Evolutionary conservation across 2,797 vertebrate genomes (phyloP).

Genomic region (Poecile montanus): DNA sequence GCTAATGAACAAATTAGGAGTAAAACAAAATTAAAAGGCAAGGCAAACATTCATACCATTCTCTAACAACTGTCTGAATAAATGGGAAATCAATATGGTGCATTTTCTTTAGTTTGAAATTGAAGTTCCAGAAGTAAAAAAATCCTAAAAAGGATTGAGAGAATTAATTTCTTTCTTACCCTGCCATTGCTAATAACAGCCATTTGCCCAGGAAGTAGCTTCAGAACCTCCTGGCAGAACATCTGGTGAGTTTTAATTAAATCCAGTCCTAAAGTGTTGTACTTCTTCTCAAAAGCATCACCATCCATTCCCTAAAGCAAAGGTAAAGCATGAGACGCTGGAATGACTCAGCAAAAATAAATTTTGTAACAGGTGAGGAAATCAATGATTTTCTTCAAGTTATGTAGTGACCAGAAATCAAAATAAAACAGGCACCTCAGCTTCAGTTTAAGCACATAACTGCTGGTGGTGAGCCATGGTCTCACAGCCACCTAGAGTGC

Average conservation of each 20-base stretch:
- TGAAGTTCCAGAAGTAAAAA: neutral
- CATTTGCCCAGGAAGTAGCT: conserved; percentile 85
- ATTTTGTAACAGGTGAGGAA: neutral
- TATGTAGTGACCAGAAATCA: neutral
- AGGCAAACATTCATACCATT: neutral
- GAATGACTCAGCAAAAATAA: neutral
- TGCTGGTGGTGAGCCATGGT: fast-evolving
- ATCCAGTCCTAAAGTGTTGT: conserved; percentile 91
- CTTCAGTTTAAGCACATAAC: neutral
- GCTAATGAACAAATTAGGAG: neutral
- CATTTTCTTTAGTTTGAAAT: neutral
- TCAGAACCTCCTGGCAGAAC: conserved; percentile 90
- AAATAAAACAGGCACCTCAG: neutral
- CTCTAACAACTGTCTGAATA: neutral
- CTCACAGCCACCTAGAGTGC: neutral
- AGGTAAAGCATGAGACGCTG: neutral
- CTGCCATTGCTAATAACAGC: conserved; percentile 91
- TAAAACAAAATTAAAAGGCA: neutral
- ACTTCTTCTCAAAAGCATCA: conserved; percentile 93
- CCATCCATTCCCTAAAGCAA: conserved; percentile 86
- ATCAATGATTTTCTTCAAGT: neutral
- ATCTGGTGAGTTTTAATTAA: conserved; percentile 88
- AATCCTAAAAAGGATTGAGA: neutral
- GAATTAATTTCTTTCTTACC: conserved; percentile 78
- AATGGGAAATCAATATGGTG: neutral